Base-by-base conservation (phyloP, 2,888 invertebrate species). In the Netelia fuscicornis region DNA sequence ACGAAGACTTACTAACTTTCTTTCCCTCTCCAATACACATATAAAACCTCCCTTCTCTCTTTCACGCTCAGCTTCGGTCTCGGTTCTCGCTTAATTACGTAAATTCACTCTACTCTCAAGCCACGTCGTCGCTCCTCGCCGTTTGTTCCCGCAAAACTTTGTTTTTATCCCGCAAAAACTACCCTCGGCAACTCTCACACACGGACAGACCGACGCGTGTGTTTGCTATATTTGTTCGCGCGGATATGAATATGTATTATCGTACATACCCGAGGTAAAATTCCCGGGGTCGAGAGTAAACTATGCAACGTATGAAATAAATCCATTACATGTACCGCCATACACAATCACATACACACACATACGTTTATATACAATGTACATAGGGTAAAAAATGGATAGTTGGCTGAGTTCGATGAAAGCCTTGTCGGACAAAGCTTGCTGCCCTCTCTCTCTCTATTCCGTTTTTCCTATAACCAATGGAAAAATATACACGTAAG, bases 1-100 rank as follows among this genome's bases (percentile, higher is more conserved):
- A 84, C 77, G 84, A 84, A 84, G 81, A 84, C 84, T 84, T 84
- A 78, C 74, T 48, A 78, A 81, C 62, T 77, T 71, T 83, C 64
- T 75, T 67, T 76, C 72, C 72, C 17, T 23, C 23, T 9, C 13
- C 20, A 17, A 30, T 30, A 30, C 5, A 30, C 5, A 30, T 30
- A 30, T 5, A 30, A 5, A 30, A 44, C 10, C 54, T 37, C 17
- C 44, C 6, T 13, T 54, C n/a, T 44, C 30, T 30, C 68, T 42
- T 20, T 56, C 20, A 42, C 42, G 70, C 62, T 42, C 68, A 42
- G 25, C 54, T 13, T 72, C 64, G n/a, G 25, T 25, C 44, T 64
- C 54, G 20, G 17, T 54, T 62, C 64, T 56, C 80, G 48, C 70
- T 80, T 68, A 80, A 79, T 76, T 80, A 75, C 70, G 68, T 79